Evolutionary conservation across 2,888 invertebrate genomes (phyloP).

Genomic region (Caenorhabditis wallacei): DNA sequence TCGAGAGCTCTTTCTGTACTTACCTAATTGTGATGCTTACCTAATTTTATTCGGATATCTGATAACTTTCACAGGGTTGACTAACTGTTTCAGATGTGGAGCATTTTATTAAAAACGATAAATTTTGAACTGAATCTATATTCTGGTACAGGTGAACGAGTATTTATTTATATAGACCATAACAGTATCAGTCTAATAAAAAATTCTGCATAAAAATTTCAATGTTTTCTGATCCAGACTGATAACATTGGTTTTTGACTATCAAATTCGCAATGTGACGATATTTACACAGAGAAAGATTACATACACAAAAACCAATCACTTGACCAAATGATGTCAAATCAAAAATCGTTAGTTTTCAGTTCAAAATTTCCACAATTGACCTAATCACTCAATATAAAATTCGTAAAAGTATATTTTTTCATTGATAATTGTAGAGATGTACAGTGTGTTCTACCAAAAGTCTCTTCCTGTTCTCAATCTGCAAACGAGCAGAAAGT

Average conservation of each 20-base stretch:
- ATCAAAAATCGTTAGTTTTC: neutral
- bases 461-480: slow-evolving; percentile 18
- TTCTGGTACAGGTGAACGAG: no score
- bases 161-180: no score
- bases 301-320: neutral
- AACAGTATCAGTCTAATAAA: no score
- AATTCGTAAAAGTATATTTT: neutral
- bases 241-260: neutral
- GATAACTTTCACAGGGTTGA: no score
- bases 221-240: neutral
- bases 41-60: no score
- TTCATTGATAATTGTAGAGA: slow-evolving; percentile 10
- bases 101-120: no score
- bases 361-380: neutral
- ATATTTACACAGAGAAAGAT: neutral
- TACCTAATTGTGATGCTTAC: no score
- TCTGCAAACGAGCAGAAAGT: slow-evolving; percentile 54
- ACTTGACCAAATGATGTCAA: slow-evolving; percentile 1
- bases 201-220: neutral
- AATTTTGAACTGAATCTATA: no score
- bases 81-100: no score
- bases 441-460: slow-evolving; percentile 8
- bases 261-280: neutral
- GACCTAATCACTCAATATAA: neutral
- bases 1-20: no score